A percentile compares a stretch with the other conserved stretches of the same genome.
Evolutionary conservation across 2,113 vertebrate species (phyloP).

Genomic region (Phainopepla nitens): DNA sequence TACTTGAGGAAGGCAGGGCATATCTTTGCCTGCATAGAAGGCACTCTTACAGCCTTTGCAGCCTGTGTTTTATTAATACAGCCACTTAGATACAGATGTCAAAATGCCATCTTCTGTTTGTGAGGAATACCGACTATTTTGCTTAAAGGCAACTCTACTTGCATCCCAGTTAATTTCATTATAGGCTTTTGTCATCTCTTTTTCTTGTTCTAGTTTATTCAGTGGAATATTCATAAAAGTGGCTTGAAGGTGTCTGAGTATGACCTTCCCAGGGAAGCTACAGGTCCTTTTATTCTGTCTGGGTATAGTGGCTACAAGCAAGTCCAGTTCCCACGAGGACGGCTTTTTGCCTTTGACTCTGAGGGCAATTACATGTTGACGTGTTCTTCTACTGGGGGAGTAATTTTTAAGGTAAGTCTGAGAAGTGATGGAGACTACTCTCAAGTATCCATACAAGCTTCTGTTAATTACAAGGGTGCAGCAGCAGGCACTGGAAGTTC

Average conservation of each 20-base stretch:
- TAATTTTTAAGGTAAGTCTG: constrained; percentile 85
- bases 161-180: background rate
- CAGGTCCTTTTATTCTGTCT: constrained; percentile 91
- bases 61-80: background rate
- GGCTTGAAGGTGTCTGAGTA: constrained; percentile 91
- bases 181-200: background rate
- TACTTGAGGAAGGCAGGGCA: background rate
- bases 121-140: background rate
- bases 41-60: background rate
- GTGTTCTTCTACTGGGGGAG: constrained; percentile 85
- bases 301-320: constrained; percentile 97
- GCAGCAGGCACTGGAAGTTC: background rate
- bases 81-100: background rate
- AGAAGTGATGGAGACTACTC: background rate
- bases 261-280: constrained; percentile 83
- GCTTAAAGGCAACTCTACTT: background rate
- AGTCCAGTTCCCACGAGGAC: constrained; percentile 90
- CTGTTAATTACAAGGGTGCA: background rate
- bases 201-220: constrained; percentile 83
- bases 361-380: constrained; percentile 94
- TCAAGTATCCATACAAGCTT: background rate
- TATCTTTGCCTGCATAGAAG: background rate
- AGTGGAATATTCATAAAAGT: constrained; percentile 97
- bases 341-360: constrained; percentile 95
- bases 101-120: background rate